Evolutionary conservation across 2,797 vertebrate genomes (phyloP).

Genomic region (Danio jaintianensis): DNA sequence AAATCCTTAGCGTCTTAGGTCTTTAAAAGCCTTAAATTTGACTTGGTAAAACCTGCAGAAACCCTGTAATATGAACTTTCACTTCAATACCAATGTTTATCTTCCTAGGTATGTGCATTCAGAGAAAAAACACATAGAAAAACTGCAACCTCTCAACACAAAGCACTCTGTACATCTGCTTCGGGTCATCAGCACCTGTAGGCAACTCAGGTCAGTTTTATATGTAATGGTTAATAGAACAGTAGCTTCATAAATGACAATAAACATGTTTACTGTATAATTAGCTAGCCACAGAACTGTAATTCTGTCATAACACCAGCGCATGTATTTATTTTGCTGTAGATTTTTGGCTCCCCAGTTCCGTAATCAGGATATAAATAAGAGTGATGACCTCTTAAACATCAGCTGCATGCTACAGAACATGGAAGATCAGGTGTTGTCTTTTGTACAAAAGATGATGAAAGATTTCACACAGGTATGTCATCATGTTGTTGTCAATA

Average conservation of each 20-base stretch:
- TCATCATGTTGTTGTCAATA: not conserved
- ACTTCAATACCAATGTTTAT: slow-evolving; percentile 10
- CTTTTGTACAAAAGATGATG: slow-evolving; percentile 40
- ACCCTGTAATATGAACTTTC: not conserved
- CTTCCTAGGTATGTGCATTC: slow-evolving; percentile 62
- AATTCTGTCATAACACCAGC: not conserved
- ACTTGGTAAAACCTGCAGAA: too few relatives aligned
- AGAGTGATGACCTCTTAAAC: not conserved
- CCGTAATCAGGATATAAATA: not conserved
- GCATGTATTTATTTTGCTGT: slow-evolving; percentile 10
- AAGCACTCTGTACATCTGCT: slow-evolving; percentile 56
- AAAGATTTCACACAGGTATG: slow-evolving; percentile 57
- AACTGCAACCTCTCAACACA: not conserved
- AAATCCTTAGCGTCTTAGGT: too few relatives aligned
- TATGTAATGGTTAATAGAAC: too few relatives aligned
- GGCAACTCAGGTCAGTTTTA: slow-evolving; percentile 68
- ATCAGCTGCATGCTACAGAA: slow-evolving; percentile 37
- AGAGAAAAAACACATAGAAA: slow-evolving; percentile 50
- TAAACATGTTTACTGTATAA: not conserved
- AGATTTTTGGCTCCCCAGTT: slow-evolving; percentile 59
- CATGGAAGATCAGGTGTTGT: slow-evolving; percentile 53
- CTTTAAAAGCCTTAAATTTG: too few relatives aligned
- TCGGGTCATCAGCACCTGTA: slow-evolving; percentile 66
- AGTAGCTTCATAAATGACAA: not conserved
- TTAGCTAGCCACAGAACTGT: not conserved